These are phyloP conservation scores for Ornithorhynchus anatinus DNA, from an alignment of 2,113 vertebrate species.

Conservation along the genomic window DNA sequence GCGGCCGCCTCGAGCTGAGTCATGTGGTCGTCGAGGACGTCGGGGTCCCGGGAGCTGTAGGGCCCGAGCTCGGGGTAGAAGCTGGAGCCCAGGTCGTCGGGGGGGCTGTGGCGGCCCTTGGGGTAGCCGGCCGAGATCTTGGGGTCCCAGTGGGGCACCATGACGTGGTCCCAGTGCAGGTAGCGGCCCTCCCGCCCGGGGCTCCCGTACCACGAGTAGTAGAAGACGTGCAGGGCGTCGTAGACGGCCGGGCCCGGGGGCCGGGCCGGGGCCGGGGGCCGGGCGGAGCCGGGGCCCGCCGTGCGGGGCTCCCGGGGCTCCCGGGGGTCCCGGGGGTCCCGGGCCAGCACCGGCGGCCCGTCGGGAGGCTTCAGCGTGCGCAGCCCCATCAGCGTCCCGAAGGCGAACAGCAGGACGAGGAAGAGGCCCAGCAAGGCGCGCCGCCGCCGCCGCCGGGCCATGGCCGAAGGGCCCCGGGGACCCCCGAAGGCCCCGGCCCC, in stretches of 20 bases:
- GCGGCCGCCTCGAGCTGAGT: slow-evolving; percentile 80
- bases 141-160: slow-evolving; percentile 92
- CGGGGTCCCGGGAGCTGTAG: slow-evolving; percentile 87
- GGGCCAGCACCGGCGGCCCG: slow-evolving; percentile 81
- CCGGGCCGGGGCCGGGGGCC: slow-evolving; percentile 70
- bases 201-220: slow-evolving; percentile 88
- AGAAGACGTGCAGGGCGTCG: slow-evolving; percentile 88
- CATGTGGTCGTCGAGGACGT: slow-evolving; percentile 83
- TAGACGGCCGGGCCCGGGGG: slow-evolving; percentile 75
- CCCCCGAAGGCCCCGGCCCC: slow-evolving; percentile 11
- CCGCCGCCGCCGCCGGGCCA: slow-evolving; percentile 84
- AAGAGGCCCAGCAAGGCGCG: slow-evolving; percentile 84
- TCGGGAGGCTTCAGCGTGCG: slow-evolving; percentile 84
- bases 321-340: slow-evolving; percentile 70
- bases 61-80: slow-evolving; percentile 87
- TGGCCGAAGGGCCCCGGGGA: slow-evolving; percentile 54
- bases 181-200: slow-evolving; percentile 77
- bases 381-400: slow-evolving; percentile 89
- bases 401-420: slow-evolving; percentile 86
- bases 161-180: slow-evolving; percentile 87
- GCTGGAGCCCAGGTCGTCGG: slow-evolving; percentile 85
- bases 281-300: slow-evolving; percentile 56
- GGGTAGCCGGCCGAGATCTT: slow-evolving; percentile 89
- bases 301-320: slow-evolving; percentile 18
- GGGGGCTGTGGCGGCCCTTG: slow-evolving; percentile 81